Evolutionary conservation across 2,888 invertebrate species (phyloP), one percentile per base, ranked within the genome.

Genomic region (Galerucella nymphaeae): DNA sequence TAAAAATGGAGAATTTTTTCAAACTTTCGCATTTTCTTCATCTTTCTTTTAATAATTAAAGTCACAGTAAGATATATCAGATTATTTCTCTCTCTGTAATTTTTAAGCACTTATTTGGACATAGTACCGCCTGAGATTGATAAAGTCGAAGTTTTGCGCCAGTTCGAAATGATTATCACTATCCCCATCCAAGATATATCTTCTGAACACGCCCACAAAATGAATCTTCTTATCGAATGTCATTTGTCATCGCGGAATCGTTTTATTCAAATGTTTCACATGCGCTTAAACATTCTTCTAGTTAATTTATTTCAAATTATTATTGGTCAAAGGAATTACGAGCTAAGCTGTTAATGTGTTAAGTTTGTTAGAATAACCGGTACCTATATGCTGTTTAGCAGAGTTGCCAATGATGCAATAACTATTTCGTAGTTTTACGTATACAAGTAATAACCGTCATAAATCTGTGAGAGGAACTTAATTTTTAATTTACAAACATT

Each of bases 171-270:
- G 41, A 66, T 66, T 66, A 30, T 30, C 23, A 66, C 55, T 55
- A 55, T 66, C 58, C 50, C 30, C 58, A 45, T 66, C 57, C 45
- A 20, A 58, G 66, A 66, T 57, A 58, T 45, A 58, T 66, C 66
- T 58, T 45, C 13, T 45, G 66, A 58, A 58, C 58, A 66, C 66
- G 66, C 66, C 66, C 45, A 66, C 66, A 42, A 66, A 66, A 66
- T 66, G 66, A 66, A 58, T 66, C 57, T 66, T 66, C 66, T 6
- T 11, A 20, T 13, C 23, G 23, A 38, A 58, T 23, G 66, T 66
- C 58, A 61, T 61, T 61, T 61, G 61, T 61, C 42, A 61, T 41
- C 61, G 61, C 14, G 1, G 61, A 61, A 61, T 61, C 42, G 41
- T 42, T 61, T 61, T 61, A 61, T 41, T 18, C 61, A 61, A 61